Evolutionary conservation across 2,888 invertebrate species (phyloP).

Genomic region (Gonocerus acuteangulatus): DNA sequence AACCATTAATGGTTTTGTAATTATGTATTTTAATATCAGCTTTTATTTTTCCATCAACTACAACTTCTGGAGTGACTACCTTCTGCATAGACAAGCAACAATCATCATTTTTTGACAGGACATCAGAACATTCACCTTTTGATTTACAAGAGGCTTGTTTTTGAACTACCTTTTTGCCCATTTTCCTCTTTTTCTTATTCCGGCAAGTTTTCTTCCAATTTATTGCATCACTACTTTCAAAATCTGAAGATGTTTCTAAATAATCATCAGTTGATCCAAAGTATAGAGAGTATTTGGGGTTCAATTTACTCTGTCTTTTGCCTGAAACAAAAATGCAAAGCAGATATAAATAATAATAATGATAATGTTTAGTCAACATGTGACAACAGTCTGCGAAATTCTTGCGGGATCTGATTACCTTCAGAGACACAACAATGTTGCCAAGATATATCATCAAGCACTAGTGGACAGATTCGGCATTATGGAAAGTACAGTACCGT

Average conservation of each 20-base stretch:
- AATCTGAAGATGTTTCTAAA: neutral
- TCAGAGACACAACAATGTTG: too few species aligned
- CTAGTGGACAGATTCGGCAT: too few species aligned
- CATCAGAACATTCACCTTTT: constrained; percentile 1
- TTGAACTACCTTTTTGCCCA: neutral
- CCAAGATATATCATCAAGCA: too few species aligned
- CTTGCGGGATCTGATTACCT: too few species aligned
- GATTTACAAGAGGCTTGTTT: constrained; percentile 5
- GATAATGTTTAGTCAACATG: neutral
- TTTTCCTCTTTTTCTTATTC: constrained; percentile 24
- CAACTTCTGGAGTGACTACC: neutral
- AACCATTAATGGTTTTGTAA: neutral
- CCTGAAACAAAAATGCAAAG: constrained; percentile 20
- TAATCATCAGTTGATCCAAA: constrained; percentile 2
- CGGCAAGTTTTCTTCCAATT: constrained; percentile 28
- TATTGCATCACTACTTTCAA: constrained; percentile 25
- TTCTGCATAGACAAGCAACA: neutral
- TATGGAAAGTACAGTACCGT: too few species aligned
- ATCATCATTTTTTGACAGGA: constrained; percentile 5
- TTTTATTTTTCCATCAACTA: constrained; percentile 4
- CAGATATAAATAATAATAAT: neutral
- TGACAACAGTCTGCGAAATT: too few species aligned
- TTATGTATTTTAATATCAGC: neutral
- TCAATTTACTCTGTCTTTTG: constrained; percentile 15
- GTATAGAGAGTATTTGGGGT: neutral